These are phyloP conservation scores for Ctenomys sociabilis DNA, from an alignment of 2,113 vertebrate species.

Conservation along the genomic window DNA sequence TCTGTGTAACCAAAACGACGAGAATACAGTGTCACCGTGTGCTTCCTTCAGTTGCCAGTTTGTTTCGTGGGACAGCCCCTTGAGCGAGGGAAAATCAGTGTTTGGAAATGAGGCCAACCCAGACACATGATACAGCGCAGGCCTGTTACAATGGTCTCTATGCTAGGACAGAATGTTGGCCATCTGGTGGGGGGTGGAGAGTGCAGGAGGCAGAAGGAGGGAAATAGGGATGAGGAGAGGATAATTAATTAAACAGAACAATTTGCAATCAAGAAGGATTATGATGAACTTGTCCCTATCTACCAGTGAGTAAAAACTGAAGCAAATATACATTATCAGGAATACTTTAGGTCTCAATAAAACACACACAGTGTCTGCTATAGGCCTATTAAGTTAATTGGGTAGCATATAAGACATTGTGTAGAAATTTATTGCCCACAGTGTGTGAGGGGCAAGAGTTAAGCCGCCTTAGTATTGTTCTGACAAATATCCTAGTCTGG, in stretches of 20 bases:
- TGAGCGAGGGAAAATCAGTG: not conserved
- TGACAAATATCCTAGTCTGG: not conserved
- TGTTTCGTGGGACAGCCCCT: not conserved
- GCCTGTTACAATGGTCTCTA: not conserved
- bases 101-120: not conserved
- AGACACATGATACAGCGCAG: not conserved
- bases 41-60: not conserved
- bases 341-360: not conserved
- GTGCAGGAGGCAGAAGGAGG: too few species aligned
- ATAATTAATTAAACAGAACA: not conserved
- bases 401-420: not conserved
- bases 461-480: not conserved
- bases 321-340: not conserved
- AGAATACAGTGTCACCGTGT: not conserved
- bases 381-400: not conserved
- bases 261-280: not conserved
- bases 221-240: not conserved
- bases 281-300: not conserved
- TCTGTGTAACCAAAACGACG: not conserved
- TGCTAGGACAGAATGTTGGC: not conserved
- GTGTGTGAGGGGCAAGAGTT: not conserved
- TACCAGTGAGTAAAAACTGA: conserved; percentile 4
- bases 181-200: not conserved
- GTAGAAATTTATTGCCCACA: not conserved
- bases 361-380: not conserved